These are phyloP conservation scores for Rhea pennata DNA, from an alignment of 2,113 vertebrate species.

Conservation along the genomic window DNA sequence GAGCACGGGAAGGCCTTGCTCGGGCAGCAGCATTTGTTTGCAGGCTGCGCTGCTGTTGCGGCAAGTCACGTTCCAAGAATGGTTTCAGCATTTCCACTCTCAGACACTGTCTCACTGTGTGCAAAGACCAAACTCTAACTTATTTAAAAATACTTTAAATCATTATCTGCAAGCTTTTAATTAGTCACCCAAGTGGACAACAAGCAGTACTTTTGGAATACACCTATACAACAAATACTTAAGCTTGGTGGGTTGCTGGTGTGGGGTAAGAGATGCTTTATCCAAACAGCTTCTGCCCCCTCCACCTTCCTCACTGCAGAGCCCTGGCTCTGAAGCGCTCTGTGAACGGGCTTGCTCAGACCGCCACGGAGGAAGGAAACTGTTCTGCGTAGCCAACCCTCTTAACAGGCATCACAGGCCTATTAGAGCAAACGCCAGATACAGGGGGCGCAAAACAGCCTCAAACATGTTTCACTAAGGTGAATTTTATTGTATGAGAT, in stretches of 20 bases:
- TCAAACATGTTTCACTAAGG: background rate
- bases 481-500: background rate
- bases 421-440: background rate
- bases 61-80: background rate
- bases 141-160: background rate
- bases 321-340: background rate
- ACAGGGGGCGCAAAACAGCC: background rate
- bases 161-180: background rate
- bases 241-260: background rate
- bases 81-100: background rate
- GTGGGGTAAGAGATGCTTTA: background rate
- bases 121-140: background rate
- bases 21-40: background rate
- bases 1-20: fast-evolving
- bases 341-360: background rate
- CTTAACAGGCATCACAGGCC: background rate
- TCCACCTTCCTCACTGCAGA: background rate
- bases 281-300: background rate
- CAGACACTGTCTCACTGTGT: background rate
- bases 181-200: background rate
- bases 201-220: background rate
- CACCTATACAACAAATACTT: background rate
- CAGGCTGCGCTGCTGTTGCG: background rate
- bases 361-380: background rate
- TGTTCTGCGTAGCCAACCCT: background rate